A percentile compares a stretch with the other conserved stretches of the same genome.
These are phyloP conservation scores for Leptoteleia sp. DNA, from an alignment of 1,140 invertebrate species.

Conservation along the genomic window DNA sequence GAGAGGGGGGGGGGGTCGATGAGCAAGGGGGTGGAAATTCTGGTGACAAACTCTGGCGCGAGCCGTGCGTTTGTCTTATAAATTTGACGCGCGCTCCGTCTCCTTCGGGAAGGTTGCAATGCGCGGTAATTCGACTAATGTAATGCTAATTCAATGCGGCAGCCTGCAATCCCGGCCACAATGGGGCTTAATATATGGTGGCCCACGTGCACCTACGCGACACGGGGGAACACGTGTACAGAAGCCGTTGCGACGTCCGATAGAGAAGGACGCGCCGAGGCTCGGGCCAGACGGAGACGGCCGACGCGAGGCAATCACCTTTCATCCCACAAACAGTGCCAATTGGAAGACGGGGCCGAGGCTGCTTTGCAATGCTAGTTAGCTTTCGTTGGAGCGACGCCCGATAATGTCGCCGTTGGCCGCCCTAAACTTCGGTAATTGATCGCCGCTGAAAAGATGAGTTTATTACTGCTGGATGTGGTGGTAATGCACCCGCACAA, in stretches of 20 bases:
- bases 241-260: constrained; percentile 4
- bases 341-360: constrained; percentile 33
- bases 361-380: constrained; percentile 58
- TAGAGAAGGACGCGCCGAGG: not conserved
- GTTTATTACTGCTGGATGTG: not conserved
- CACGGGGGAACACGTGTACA: constrained; percentile 26
- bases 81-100: constrained; percentile 27
- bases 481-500: constrained; percentile 38
- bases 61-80: constrained; percentile 25
- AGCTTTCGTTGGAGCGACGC: constrained; percentile 34
- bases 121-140: constrained; percentile 54
- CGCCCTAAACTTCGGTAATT: constrained; percentile 33
- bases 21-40: too few relatives aligned
- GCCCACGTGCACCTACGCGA: constrained; percentile 47
- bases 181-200: constrained; percentile 60
- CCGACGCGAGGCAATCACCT: constrained; percentile 14
- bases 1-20: too few relatives aligned
- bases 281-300: constrained; percentile 11
- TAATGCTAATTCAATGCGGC: constrained; percentile 62
- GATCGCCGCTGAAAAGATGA: constrained; percentile 28
- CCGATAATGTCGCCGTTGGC: constrained; percentile 40
- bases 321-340: constrained; percentile 35
- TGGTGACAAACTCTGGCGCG: not conserved
- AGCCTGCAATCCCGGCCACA: constrained; percentile 48
- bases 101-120: constrained; percentile 37